Evolutionary conservation across 2,113 vertebrate genomes (phyloP).

Genomic region (Nesoenas mayeri): DNA sequence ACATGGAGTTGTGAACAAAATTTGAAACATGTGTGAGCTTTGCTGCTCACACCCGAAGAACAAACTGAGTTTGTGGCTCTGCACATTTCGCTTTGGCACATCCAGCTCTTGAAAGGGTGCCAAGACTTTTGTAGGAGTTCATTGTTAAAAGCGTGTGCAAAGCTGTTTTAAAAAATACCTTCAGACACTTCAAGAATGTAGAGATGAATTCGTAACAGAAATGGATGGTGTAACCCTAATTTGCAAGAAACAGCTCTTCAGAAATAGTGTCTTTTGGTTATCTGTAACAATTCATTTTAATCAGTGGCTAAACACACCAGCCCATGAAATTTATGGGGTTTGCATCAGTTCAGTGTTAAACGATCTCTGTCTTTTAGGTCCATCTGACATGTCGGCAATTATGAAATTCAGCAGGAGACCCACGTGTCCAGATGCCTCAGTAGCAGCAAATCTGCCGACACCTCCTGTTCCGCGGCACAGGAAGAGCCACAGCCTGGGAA

Average conservation of each 20-base stretch:
- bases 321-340: not conserved
- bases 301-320: not conserved
- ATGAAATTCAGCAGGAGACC: slow-evolving; percentile 87
- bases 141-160: not conserved
- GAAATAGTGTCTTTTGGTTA: not conserved
- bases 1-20: slow-evolving; percentile 33
- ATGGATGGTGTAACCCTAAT: not conserved
- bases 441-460: slow-evolving; percentile 84
- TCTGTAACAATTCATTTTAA: not conserved
- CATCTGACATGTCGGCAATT: slow-evolving; percentile 80
- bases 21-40: slow-evolving; percentile 22
- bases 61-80: slow-evolving; percentile 1
- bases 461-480: slow-evolving; percentile 91
- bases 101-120: not conserved
- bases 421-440: slow-evolving; percentile 91
- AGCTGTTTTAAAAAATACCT: not conserved
- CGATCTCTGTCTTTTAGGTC: slow-evolving; percentile 76
- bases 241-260: not conserved
- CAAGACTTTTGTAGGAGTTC: not conserved
- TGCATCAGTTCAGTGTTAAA: not conserved
- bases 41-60: slow-evolving; percentile 10
- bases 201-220: not conserved
- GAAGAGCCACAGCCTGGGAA: slow-evolving; percentile 96
- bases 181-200: not conserved
- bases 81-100: not conserved